Evolutionary conservation across 2,113 vertebrate species (phyloP).

Genomic region (Leptobrachium leishanense): DNA sequence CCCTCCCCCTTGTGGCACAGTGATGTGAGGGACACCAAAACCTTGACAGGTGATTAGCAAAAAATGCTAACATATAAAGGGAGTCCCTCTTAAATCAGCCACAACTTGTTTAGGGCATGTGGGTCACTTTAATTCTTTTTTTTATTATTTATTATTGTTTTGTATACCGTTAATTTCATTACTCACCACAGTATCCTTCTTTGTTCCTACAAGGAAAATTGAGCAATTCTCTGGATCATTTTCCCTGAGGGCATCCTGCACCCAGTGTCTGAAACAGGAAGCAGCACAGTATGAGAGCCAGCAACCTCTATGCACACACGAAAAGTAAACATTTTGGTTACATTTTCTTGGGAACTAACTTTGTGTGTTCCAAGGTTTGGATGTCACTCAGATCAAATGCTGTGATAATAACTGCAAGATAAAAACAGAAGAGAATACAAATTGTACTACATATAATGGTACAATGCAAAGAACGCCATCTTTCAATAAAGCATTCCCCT

Average conservation of each 20-base stretch:
- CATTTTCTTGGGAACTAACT: slow-evolving; percentile 64
- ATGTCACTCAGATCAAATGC: slow-evolving; percentile 74
- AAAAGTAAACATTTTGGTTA: not conserved
- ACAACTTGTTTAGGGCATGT: too few species aligned
- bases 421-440: slow-evolving; percentile 13
- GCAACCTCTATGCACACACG: not conserved
- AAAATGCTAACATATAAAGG: too few species aligned
- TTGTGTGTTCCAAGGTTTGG: slow-evolving; percentile 80
- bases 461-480: too few species aligned
- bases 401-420: slow-evolving; percentile 70
- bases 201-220: slow-evolving; percentile 85
- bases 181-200: slow-evolving; percentile 86
- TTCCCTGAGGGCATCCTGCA: slow-evolving; percentile 80
- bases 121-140: too few species aligned
- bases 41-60: too few species aligned
- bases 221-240: slow-evolving; percentile 78
- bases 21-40: too few species aligned
- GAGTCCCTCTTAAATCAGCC: too few species aligned
- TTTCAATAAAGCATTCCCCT: too few species aligned
- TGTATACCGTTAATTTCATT: not conserved
- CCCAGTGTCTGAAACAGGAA: slow-evolving; percentile 76
- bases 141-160: not conserved
- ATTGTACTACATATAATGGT: too few species aligned
- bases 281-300: slow-evolving; percentile 12
- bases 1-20: too few species aligned